phyloP scores from a whole-genome alignment of 2,113 vertebrate genomes.

The Leuciscus idus region DNA sequence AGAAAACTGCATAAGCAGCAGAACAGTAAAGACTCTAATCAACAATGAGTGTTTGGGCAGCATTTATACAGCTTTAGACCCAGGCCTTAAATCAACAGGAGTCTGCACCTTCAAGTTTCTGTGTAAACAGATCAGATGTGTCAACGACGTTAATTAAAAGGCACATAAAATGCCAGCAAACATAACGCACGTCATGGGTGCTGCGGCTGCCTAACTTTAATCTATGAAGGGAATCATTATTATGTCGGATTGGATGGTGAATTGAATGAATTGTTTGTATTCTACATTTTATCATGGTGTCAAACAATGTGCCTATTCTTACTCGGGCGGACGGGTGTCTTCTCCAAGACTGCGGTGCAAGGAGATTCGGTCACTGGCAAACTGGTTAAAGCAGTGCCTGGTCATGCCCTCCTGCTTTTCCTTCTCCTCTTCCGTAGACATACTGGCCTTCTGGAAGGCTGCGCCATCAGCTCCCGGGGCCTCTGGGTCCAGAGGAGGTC shows the following conservation, averaged over 20 bases:
- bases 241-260: background rate
- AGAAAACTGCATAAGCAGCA: background rate
- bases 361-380: constrained; percentile 93
- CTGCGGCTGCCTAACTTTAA: background rate
- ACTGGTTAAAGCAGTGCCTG: constrained; percentile 97
- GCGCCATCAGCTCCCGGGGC: constrained; percentile 82
- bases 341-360: constrained; percentile 90
- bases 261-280: constrained; percentile 26
- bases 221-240: constrained; percentile 14
- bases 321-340: constrained; percentile 92
- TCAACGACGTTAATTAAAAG: background rate
- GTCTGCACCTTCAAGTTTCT: background rate
- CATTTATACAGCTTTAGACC: constrained; percentile 21
- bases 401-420: constrained; percentile 88
- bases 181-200: background rate
- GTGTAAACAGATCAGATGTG: constrained; percentile 18
- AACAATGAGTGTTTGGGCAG: constrained; percentile 37
- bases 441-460: constrained; percentile 77
- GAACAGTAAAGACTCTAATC: constrained; percentile 37
- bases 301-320: constrained; percentile 65
- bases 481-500: constrained; percentile 82
- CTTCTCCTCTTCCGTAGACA: constrained; percentile 81
- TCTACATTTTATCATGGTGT: background rate
- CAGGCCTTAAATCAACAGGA: constrained; percentile 21
- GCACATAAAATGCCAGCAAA: constrained; percentile 5